Conservation (phyloP, 2,888 invertebrate genomes). For the Pandemis corylana region DNA sequence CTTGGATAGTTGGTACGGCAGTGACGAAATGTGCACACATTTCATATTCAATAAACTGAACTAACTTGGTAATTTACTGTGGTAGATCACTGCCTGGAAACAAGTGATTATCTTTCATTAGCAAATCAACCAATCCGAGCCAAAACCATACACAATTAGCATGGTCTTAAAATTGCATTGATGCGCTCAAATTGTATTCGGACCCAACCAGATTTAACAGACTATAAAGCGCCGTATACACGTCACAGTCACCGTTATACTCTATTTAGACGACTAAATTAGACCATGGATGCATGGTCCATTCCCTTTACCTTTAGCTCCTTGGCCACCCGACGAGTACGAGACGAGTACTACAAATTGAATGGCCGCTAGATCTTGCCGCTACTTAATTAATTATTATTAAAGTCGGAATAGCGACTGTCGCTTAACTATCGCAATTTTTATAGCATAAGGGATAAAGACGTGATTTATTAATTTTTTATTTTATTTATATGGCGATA, state of each 20-base stretch:
- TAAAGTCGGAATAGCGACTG: too few species aligned
- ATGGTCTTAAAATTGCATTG: too few species aligned
- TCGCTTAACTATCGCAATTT: too few species aligned
- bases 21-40: neutral
- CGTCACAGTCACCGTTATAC: neutral
- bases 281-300: conserved; percentile 22
- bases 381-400: too few species aligned
- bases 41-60: neutral
- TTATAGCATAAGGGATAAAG: too few species aligned
- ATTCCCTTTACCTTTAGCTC: conserved; percentile 11
- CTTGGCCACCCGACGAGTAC: too few species aligned
- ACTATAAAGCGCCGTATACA: neutral
- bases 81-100: neutral
- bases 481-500: too few species aligned
- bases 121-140: neutral
- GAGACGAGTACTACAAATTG: too few species aligned
- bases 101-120: neutral
- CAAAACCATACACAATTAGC: neutral
- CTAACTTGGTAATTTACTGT: neutral
- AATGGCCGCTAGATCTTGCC: too few species aligned
- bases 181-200: neutral
- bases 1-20: neutral
- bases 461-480: too few species aligned
- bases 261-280: neutral
- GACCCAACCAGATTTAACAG: neutral